A percentile compares a stretch with the other conserved stretches of the same genome.
Evolutionary conservation across 2,797 vertebrate genomes (phyloP).

Genomic region (Pseudomugil tenellus): DNA sequence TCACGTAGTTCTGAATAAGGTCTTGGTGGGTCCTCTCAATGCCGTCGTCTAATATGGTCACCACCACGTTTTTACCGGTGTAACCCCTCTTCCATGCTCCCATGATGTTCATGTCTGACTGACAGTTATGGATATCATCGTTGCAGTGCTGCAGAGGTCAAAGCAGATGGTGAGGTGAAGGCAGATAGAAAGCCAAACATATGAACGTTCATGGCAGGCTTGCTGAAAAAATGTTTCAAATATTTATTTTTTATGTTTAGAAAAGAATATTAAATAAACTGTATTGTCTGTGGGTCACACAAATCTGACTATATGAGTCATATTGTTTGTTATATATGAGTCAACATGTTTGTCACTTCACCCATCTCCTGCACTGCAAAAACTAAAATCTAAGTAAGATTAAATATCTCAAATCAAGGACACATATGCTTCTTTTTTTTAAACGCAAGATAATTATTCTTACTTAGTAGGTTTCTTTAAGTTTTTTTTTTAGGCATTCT

Average conservation of each 20-base stretch:
- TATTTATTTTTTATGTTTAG: not conserved
- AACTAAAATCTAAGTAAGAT: too few species aligned
- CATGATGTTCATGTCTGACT: slow-evolving; percentile 98
- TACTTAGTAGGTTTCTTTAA: too few species aligned
- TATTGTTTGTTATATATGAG: too few species aligned
- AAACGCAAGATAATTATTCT: too few species aligned
- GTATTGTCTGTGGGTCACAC: not conserved
- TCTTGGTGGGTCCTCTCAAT: slow-evolving; percentile 98
- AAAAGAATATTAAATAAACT: not conserved
- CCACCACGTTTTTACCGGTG: slow-evolving; percentile 96
- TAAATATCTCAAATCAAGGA: too few species aligned
- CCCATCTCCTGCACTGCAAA: too few species aligned
- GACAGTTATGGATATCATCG: slow-evolving; percentile 94
- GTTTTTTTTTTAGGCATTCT: too few species aligned
- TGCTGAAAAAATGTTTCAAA: not conserved
- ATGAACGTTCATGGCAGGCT: slow-evolving; percentile 3
- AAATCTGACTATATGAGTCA: not conserved
- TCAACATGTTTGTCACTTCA: not conserved
- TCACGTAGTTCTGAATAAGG: slow-evolving; percentile 96
- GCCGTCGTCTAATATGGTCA: slow-evolving; percentile 97
- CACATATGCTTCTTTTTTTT: too few species aligned
- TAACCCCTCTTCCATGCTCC: slow-evolving; percentile 98
- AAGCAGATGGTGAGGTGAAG: slow-evolving; percentile 10
- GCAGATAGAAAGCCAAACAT: not conserved
- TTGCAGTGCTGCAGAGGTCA: slow-evolving; percentile 89